These are phyloP conservation scores for Cacatua alba DNA, from an alignment of 2,113 vertebrate genomes.

Conservation along the genomic window DNA sequence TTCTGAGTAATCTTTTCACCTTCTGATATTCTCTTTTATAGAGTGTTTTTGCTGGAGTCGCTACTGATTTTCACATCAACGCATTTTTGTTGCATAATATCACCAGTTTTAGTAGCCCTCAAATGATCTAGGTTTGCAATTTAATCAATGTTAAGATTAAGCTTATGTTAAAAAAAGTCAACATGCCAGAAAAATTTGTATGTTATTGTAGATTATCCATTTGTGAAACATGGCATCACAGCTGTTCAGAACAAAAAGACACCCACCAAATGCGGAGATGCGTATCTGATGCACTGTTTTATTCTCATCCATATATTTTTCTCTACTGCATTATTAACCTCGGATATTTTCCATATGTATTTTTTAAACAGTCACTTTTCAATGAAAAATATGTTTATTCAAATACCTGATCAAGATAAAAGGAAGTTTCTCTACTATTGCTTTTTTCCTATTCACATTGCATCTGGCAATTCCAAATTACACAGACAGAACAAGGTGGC, in stretches of 20 bases:
- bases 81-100: slow-evolving; percentile 47
- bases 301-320: neutral
- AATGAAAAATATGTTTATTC: neutral
- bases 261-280: neutral
- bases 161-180: neutral
- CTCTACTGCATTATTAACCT: neutral
- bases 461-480: neutral
- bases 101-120: neutral
- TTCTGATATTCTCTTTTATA: slow-evolving; percentile 80
- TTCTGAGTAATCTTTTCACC: slow-evolving; percentile 85
- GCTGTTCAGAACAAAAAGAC: neutral
- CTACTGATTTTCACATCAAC: slow-evolving; percentile 67
- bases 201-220: neutral
- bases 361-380: neutral
- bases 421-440: neutral
- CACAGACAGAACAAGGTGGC: neutral
- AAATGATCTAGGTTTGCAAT: neutral
- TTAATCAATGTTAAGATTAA: neutral
- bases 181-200: neutral
- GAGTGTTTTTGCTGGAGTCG: slow-evolving; percentile 56
- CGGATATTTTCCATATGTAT: neutral
- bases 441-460: neutral
- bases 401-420: neutral
- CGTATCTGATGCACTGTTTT: neutral
- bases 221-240: neutral